Evolutionary conservation across 2,113 vertebrate species (phyloP), one percentile per base, ranked within the genome.

Genomic region (Protomyctophum bolini): DNA sequence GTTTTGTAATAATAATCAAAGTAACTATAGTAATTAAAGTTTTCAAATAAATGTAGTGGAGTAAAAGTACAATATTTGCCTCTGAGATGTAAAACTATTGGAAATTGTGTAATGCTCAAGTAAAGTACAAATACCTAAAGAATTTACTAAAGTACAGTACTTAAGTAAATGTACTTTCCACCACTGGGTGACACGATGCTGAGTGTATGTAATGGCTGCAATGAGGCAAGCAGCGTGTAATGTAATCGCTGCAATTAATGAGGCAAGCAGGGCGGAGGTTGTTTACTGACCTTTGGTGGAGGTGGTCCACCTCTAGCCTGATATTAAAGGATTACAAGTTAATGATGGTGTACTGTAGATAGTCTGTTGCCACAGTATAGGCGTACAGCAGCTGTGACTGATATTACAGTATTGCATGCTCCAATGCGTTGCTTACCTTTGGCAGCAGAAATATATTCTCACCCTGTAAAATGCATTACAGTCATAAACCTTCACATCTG

Each of bases 361-460:
- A 8, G 10, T 62, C 8, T 62, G 57, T 49, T 11, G 5, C 49
- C 14, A 1, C 14, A 1, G 21, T 21, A 21, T 21, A 21, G 21
- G 21, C 7, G 10, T 5, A 10, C 3, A 49, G 2, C 9, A 63
- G 33, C 2, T 52, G 1, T 59, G 8, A n/a, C n/a, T n/a, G n/a
- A 54, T 57, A 15, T 14, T 50, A 49, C 1, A 2, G 41, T 15
- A 61, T 1, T 21, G 10, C 10, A n/a, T 55, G 58, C 10, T 14
- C 4, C 65, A 48, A 58, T 7, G 9, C 8, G 50, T 66, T 45
- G 68, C 80, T 58, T 73, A 90, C 89, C 63, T 10, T 62, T 9
- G 73, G 73, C 29, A 80, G 55, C 54, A 87, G 21, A 50, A 87
- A 90, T 7, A 86, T 0, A 61, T 77, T 90, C 48, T 88, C 83